phyloP scores from a whole-genome alignment of 2,113 vertebrate species.

The Clarias batrachus region DNA sequence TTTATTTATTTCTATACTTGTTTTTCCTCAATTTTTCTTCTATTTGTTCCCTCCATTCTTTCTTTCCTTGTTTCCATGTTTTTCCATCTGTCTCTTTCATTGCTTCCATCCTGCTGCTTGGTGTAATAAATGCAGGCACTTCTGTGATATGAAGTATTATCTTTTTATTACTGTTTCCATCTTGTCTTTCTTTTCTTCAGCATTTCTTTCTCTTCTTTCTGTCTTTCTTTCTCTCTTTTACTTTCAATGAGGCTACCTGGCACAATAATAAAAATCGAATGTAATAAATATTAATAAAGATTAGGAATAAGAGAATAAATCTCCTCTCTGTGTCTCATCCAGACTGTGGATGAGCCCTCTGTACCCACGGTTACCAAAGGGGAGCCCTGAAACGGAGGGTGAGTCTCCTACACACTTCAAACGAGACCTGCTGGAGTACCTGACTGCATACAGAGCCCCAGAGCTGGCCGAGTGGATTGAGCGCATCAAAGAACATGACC shows the following conservation, averaged over 20 bases:
- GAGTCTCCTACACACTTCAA: conserved; percentile 92
- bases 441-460: conserved; percentile 79
- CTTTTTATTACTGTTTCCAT: background rate
- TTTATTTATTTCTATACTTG: background rate
- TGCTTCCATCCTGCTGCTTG: background rate
- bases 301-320: background rate
- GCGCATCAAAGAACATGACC: conserved; percentile 83
- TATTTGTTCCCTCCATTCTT: background rate
- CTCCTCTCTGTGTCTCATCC: conserved; percentile 36
- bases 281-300: too few relatives aligned
- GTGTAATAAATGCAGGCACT: background rate
- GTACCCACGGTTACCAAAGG: conserved; percentile 80
- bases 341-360: conserved; percentile 97
- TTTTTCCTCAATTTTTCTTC: too few relatives aligned
- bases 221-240: background rate
- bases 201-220: background rate
- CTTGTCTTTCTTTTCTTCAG: background rate
- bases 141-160: background rate
- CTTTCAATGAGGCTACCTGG: background rate
- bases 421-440: conserved; percentile 85
- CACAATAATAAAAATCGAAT: background rate
- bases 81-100: background rate
- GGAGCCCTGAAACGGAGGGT: conserved; percentile 70
- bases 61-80: background rate
- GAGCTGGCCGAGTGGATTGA: conserved; percentile 85